Evolutionary conservation across 37 sponge, comb jelly and placozoan genomes (phyloP).

Genomic region (Ephydatia muelleri): DNA sequence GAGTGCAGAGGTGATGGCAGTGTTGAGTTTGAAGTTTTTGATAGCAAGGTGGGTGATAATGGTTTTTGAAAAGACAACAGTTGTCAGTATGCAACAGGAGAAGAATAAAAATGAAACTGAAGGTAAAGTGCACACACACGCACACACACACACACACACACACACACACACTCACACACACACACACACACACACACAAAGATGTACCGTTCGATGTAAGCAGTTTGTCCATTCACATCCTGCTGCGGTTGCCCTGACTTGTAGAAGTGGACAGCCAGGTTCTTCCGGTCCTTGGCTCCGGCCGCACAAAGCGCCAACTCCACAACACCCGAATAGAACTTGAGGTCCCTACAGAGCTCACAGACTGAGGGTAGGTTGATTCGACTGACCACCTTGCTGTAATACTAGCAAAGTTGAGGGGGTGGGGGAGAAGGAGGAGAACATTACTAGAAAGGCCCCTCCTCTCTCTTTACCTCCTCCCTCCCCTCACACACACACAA

Average conservation of each 20-base stretch:
- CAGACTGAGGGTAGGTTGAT: conserved; percentile 74
- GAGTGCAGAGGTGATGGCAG: no score
- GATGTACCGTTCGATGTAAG: conserved; percentile 66
- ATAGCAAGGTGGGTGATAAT: background rate
- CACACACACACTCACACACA: background rate
- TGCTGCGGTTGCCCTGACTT: conserved; percentile 67
- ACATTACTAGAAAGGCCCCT: background rate
- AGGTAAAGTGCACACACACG: background rate
- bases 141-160: background rate
- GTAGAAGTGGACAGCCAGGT: conserved; percentile 76
- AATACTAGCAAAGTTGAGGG: conserved; percentile 40
- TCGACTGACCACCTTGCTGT: conserved; percentile 74
- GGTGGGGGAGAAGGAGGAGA: background rate
- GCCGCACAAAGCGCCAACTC: conserved; percentile 86
- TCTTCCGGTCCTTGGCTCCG: conserved; percentile 69
- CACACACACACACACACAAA: background rate
- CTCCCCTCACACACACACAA: background rate
- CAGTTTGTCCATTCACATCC: conserved; percentile 50
- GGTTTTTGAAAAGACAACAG: background rate
- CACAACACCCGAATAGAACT: conserved; percentile 80
- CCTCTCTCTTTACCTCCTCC: background rate
- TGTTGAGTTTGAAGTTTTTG: no score
- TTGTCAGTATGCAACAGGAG: background rate
- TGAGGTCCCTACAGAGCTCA: conserved; percentile 52
- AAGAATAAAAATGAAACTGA: background rate